Conservation (phyloP, 1,140 invertebrate species). For the Venustaconcha ellipsiformis region DNA sequence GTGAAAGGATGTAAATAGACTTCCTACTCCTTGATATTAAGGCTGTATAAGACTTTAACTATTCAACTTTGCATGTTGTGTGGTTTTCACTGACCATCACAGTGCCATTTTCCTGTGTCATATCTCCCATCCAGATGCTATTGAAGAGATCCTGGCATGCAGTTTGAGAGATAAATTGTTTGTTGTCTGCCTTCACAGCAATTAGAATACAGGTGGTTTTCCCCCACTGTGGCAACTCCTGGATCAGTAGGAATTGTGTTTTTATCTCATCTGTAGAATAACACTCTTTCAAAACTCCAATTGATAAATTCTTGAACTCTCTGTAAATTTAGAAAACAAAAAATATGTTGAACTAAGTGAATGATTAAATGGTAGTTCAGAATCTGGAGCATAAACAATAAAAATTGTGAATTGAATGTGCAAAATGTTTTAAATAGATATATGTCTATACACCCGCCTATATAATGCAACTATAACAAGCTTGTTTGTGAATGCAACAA, state of each 20-base stretch:
- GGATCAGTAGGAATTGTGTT: slow-evolving; percentile 58
- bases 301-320: slow-evolving; percentile 60
- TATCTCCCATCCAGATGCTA: slow-evolving; percentile 66
- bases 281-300: slow-evolving; percentile 66
- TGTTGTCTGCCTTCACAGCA: slow-evolving; percentile 66
- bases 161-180: slow-evolving; percentile 65
- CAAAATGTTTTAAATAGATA: no score
- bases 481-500: no score
- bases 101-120: slow-evolving; percentile 51
- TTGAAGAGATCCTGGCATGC: slow-evolving; percentile 66
- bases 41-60: no score
- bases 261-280: slow-evolving; percentile 62
- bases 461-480: no score
- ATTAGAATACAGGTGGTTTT: slow-evolving; percentile 60
- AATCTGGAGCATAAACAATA: no score
- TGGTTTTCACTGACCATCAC: slow-evolving; percentile 33
- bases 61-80: no score
- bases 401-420: no score
- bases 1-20: no score
- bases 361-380: no score
- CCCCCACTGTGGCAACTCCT: slow-evolving; percentile 62
- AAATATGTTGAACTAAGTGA: no score
- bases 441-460: no score
- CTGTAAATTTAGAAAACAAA: slow-evolving; percentile 33
- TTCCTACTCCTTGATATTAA: no score